Conservation (phyloP, 2,113 vertebrate genomes). For the Pluvianellus socialis region DNA sequence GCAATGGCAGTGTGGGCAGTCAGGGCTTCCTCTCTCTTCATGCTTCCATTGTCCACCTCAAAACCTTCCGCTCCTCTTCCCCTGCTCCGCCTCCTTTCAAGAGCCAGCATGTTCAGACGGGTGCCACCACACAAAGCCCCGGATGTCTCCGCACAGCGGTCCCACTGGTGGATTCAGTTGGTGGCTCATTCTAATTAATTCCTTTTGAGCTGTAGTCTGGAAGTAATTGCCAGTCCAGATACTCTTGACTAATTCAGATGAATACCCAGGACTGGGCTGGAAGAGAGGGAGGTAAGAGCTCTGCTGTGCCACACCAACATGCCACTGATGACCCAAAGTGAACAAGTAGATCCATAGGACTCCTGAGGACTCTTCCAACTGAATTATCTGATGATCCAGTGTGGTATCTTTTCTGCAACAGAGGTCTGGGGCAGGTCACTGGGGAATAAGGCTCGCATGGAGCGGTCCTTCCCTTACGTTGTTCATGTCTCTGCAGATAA, state of each 20-base stretch:
- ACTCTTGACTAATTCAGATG: conserved; percentile 37
- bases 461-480: background rate
- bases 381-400: background rate
- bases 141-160: background rate
- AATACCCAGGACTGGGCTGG: conserved; percentile 8
- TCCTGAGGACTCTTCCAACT: background rate
- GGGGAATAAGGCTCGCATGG: background rate
- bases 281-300: background rate
- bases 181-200: background rate
- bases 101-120: background rate
- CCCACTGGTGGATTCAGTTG: background rate
- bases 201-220: background rate
- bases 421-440: background rate
- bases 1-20: background rate
- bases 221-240: background rate
- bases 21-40: background rate
- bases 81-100: background rate
- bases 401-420: background rate
- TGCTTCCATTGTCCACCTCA: background rate
- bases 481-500: background rate
- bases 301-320: background rate
- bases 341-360: background rate
- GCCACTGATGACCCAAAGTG: background rate
- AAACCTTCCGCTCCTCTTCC: background rate
- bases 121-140: conserved; percentile 11